Base-by-base conservation (phyloP, 1,140 invertebrate genomes). In the Chelonus insularis region DNA sequence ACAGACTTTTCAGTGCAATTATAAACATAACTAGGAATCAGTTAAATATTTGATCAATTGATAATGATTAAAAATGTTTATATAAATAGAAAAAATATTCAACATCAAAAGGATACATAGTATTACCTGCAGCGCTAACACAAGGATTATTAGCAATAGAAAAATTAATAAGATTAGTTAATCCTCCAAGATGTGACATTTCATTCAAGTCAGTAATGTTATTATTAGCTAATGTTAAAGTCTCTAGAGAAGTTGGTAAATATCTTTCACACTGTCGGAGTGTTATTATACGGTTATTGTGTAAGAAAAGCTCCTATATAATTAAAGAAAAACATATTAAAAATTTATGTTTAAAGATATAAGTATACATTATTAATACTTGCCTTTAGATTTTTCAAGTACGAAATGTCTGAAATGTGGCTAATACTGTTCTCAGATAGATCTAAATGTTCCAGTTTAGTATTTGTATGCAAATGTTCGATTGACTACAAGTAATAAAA, bases 381-480 rank as follows among this genome's bases (percentile, higher is more conserved):
- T 29, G 94, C 92, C 86, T 92, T 91, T 11, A 95, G 84, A 74
- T 83, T 85, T 74, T 88, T 88, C 61, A 96, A 81, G 77, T 88
- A 89, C 23, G 92, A 92, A 50, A 97, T 86, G 81, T 96, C 93
- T 64, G 89, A 88, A 47, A 96, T 85, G 69, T 88, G 87, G 54
- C 88, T 87, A 62, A 97, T 95, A 69, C 87, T 90, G 74, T 97
- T 97, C 71, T 94, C 91, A 0, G 93, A 94, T 39, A 96, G 78
- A 83, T 96, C 94, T 57, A 96, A 77, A 74, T 91, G 86, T 72
- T 93, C 90, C 71, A 96, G 79, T 68, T 89, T 87, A 14, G 86
- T 83, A 72, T 93, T 94, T 64, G 87, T 87, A 67, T 91, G 89
- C 48, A 96, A 81, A 81, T 94, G 91, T 72, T 95, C 92, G 72